These are phyloP conservation scores for Dastarcus helophoroides DNA, from an alignment of 2,888 invertebrate genomes.

Conservation along the genomic window DNA sequence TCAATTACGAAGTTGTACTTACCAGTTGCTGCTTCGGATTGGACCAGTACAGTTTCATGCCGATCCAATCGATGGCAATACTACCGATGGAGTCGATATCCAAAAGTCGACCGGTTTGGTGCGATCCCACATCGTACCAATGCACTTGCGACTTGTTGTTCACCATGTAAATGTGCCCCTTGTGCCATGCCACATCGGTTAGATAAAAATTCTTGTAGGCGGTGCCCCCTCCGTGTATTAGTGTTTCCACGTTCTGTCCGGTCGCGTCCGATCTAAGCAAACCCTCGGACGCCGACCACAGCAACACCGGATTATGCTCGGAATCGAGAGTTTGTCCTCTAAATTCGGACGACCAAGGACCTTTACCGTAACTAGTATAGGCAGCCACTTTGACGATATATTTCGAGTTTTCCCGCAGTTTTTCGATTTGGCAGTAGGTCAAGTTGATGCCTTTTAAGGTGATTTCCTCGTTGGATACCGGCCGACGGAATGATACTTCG, in stretches of 20 bases:
- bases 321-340: conserved; percentile 55
- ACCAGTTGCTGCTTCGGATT: conserved; percentile 76
- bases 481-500: conserved; percentile 56
- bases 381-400: conserved; percentile 73
- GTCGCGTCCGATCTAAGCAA: conserved; percentile 71
- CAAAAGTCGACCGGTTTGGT: conserved; percentile 43
- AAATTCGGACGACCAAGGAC: conserved; percentile 72
- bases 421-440: conserved; percentile 52
- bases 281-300: conserved; percentile 69
- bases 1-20: conserved; percentile 35
- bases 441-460: conserved; percentile 43
- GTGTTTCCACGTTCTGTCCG: conserved; percentile 59
- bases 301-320: conserved; percentile 48
- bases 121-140: conserved; percentile 57
- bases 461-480: conserved; percentile 34
- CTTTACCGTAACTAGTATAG: conserved; percentile 61
- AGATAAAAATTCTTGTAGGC: conserved; percentile 35
- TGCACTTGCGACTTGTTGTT: conserved; percentile 61
- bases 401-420: conserved; percentile 60
- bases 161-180: conserved; percentile 62
- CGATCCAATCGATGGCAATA: conserved; percentile 84
- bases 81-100: conserved; percentile 64
- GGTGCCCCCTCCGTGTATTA: conserved; percentile 51
- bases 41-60: conserved; percentile 82
- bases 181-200: conserved; percentile 67